Evolutionary conservation across 2,888 invertebrate species (phyloP), one percentile per base, ranked within the genome.

Genomic region (Automeris io): DNA sequence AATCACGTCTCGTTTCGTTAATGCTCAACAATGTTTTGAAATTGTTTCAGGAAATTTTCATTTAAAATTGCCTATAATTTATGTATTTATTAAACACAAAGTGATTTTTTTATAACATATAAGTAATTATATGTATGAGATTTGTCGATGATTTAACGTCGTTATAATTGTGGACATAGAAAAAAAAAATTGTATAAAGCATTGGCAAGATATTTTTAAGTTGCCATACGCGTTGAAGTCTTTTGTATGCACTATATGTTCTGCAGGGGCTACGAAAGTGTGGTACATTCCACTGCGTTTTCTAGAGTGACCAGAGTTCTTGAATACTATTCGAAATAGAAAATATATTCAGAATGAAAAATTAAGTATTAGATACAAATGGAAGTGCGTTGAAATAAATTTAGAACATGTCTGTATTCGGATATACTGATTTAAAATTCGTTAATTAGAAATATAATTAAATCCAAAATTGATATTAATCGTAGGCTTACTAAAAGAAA

Each of bases 191-290:
- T n/a, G n/a, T n/a, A n/a, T n/a, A n/a, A n/a, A n/a, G n/a, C n/a
- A n/a, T n/a, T n/a, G n/a, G n/a, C n/a, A n/a, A n/a, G n/a, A n/a
- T n/a, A n/a, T n/a, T n/a, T n/a, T n/a, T n/a, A 13, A 13, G 18
- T 13, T 16, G 11, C 5, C 4, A 19, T 36, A 51, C 62, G 46
- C 81, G 83, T 83, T 80, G 71, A 80, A 57, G 62, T 83, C 80
- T 81, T 80, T 81, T 74, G 65, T 73, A 74, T 57, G 70, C 56
- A 57, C 51, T 52, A 51, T n/a, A 3, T 53, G 47, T 41, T 37
- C 41, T 29, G 39, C 26, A 32, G 6, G 40, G 13, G 57, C 61
- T 59, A 65, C 61, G 66, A 61, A 57, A 56, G 45, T 52, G 50
- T 59, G 59, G 51, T 60, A 42, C 43, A 44, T 45, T 46, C 40